These are phyloP conservation scores for Aurelia aurita complex sp. Pacific DNA, from an alignment of 30 jellyfish, hydroid and myxozoan genomes.

Conservation along the genomic window DNA sequence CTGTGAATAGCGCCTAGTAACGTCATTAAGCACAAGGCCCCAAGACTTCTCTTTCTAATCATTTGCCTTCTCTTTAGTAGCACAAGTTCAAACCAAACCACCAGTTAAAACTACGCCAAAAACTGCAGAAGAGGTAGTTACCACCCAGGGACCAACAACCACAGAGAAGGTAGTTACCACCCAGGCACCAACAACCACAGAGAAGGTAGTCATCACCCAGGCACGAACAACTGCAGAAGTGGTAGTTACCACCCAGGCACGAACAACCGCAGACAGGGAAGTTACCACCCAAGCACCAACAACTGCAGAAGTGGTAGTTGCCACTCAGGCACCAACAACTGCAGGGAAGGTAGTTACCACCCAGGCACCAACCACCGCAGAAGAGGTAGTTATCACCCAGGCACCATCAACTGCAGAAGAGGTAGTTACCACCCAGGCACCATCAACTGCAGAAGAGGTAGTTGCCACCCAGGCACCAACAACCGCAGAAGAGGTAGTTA, in stretches of 20 bases:
- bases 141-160: background rate
- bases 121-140: background rate
- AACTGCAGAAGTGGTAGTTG: background rate
- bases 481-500: conserved; percentile 1
- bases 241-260: background rate
- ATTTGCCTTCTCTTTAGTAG: too few relatives aligned
- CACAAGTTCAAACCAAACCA: too few relatives aligned
- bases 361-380: too few relatives aligned
- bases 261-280: conserved; percentile 2
- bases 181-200: background rate
- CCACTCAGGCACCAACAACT: too few relatives aligned
- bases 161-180: background rate
- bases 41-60: too few relatives aligned
- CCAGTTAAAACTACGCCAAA: too few relatives aligned
- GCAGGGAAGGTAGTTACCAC: too few relatives aligned
- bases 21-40: too few relatives aligned
- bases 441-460: conserved; percentile 14
- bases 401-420: background rate
- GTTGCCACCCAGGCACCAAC: conserved; percentile 5
- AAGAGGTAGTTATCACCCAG: background rate
- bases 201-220: background rate
- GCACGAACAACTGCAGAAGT: background rate
- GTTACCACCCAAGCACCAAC: conserved; percentile 39
- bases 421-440: conserved; percentile 8
- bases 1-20: too few relatives aligned